Conservation (phyloP, 2,797 vertebrate genomes). For the Melanotaenia boesemani region DNA sequence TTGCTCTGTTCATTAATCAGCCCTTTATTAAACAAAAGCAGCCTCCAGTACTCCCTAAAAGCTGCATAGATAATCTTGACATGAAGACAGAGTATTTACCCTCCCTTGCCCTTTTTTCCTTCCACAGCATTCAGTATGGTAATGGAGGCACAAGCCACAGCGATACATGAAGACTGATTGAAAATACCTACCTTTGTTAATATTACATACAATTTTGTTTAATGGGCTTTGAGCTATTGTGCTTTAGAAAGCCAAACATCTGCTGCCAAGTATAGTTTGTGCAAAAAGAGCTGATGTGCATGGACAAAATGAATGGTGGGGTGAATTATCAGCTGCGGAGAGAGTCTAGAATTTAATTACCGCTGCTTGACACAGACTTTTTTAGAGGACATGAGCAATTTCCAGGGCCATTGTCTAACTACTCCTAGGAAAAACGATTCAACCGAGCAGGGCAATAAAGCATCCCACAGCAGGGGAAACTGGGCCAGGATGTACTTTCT, state of each 20-base stretch:
- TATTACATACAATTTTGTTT: conserved; percentile 53
- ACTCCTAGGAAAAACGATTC: conserved; percentile 53
- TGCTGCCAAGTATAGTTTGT: conserved; percentile 54
- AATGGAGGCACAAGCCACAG: conserved; percentile 50
- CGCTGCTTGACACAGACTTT: conserved; percentile 56
- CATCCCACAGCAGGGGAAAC: conserved; percentile 55
- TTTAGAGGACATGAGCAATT: conserved; percentile 56
- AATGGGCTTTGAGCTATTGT: conserved; percentile 61
- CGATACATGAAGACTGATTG: conserved; percentile 54
- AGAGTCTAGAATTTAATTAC: conserved; percentile 71
- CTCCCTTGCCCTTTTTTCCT: conserved; percentile 61
- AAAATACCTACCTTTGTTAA: conserved; percentile 64
- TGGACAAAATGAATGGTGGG: conserved; percentile 47
- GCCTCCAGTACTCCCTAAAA: conserved; percentile 73
- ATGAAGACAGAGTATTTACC: conserved; percentile 77
- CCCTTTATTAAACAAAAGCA: conserved; percentile 78
- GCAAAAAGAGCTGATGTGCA: conserved; percentile 33
- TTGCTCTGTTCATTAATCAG: conserved; percentile 77
- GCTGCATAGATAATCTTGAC: conserved; percentile 77
- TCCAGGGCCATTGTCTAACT: conserved; percentile 65
- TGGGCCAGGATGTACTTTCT: conserved; percentile 70
- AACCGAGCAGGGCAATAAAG: conserved; percentile 53
- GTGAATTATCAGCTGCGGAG: conserved; percentile 59
- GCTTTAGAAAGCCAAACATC: conserved; percentile 46
- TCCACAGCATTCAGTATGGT: conserved; percentile 47